Evolutionary conservation across 2,797 vertebrate genomes (phyloP).

Genomic region (Pseudomugil tenellus): DNA sequence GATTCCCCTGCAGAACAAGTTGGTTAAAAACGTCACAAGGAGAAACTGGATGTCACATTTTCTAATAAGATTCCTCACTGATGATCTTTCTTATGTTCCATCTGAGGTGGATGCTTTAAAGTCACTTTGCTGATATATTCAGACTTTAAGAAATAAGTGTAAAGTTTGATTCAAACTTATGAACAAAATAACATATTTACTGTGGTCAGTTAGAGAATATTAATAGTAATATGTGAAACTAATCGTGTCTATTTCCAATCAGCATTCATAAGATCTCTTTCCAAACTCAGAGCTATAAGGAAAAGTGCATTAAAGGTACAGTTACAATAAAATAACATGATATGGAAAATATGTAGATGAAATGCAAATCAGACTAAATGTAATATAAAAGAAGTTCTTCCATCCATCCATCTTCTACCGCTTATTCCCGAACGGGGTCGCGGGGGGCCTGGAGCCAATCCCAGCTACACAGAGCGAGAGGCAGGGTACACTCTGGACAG

Average conservation of each 20-base stretch:
- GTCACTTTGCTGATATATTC: constrained; percentile 12
- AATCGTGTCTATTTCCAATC: background rate
- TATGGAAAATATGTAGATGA: constrained; percentile 1
- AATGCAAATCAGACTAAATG: background rate
- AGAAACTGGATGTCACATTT: constrained; percentile 36
- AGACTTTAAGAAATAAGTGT: constrained; percentile 12
- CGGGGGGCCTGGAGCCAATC: no score
- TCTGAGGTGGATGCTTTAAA: constrained; percentile 20
- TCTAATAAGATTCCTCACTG: constrained; percentile 38
- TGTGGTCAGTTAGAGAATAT: background rate
- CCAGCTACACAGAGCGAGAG: no score
- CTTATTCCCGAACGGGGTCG: no score
- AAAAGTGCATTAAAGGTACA: background rate
- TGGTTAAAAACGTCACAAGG: constrained; percentile 25
- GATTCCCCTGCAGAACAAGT: constrained; percentile 25
- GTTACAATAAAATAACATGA: background rate
- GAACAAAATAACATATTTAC: background rate
- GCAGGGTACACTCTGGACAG: no score
- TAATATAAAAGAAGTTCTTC: background rate
- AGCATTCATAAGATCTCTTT: background rate
- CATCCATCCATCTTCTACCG: no score
- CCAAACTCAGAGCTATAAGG: background rate
- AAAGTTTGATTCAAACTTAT: constrained; percentile 6
- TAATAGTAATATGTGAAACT: background rate
- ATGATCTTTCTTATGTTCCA: constrained; percentile 30